Evolutionary conservation across 2,888 invertebrate genomes (phyloP), one percentile per base, ranked within the genome.

Genomic region (Salticus scenicus): DNA sequence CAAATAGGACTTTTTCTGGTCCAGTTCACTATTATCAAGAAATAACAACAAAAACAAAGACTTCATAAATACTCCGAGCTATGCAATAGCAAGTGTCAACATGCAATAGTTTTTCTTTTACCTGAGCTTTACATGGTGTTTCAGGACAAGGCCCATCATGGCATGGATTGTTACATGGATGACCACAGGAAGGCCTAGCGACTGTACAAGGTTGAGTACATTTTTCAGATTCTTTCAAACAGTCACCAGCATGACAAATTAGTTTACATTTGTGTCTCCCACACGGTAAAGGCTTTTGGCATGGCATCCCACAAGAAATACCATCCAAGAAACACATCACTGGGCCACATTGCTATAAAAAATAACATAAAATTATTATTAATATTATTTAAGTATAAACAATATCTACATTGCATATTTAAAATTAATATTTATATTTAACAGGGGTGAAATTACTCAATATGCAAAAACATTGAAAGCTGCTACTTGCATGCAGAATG

Each of bases 251-350:
- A 90, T 98, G 97, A 90, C 97, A 98, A 1, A 93, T 94, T 88
- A 94, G 93, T 77, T 94, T 94, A 91, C 98, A 98, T 74, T 94
- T 94, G 91, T 99, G 98, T 27, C 94, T 94, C 0, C 95, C 95
- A 90, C 98, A 98, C 0, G 94, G 92, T 89, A 98, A 91, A 0
- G 94, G 93, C 90, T 95, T 95, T 71, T 94, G 94, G 91, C 98
- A 99, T 0, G 96, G 94, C 88, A 96, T 91, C 0, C 98, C 98
- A 91, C 98, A 99, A 1, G 97, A 97, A 90, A 98, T 95, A 90
- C 95, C 95, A 41, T 94, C 94, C 91, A 95, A 94, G 88, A 96
- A 94, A 90, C 97, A 97, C 12, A 97, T 87, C 8, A 89, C 87
- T 20, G 67, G 37, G 0, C 63, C 27, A 33, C 85, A 82, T 79